phyloP scores from a whole-genome alignment of 1,140 invertebrate species.

The Drepana arcuata region DNA sequence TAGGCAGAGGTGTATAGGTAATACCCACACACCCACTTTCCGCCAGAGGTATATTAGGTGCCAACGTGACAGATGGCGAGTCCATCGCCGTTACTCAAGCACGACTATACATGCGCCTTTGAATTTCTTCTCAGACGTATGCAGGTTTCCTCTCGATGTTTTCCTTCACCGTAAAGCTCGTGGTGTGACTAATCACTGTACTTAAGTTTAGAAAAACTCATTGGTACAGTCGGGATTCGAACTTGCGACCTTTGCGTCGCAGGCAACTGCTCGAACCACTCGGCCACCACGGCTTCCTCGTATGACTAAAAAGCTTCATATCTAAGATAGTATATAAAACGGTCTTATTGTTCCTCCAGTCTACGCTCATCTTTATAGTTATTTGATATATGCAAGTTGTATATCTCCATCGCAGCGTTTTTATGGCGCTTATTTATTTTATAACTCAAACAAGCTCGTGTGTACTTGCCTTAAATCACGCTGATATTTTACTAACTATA shows the following conservation, averaged over 20 bases:
- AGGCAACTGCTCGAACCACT: too few species aligned
- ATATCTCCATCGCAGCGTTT: slow-evolving; percentile 43
- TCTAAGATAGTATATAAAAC: not conserved
- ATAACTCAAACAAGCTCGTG: slow-evolving; percentile 28
- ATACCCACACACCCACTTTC: too few species aligned
- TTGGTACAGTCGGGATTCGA: not conserved
- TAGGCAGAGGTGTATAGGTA: too few species aligned
- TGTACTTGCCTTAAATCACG: slow-evolving; percentile 43
- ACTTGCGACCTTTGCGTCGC: too few species aligned
- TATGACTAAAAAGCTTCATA: not conserved
- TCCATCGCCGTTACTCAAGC: too few species aligned
- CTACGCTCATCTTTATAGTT: slow-evolving; percentile 30
- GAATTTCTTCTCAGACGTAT: too few species aligned
- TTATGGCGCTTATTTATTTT: slow-evolving; percentile 46
- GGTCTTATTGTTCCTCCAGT: not conserved
- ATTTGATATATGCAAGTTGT: slow-evolving; percentile 60
- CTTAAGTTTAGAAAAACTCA: not conserved
- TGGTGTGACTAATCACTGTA: not conserved
- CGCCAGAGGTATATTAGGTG: too few species aligned
- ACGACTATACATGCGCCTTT: too few species aligned
- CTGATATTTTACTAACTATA: slow-evolving; percentile 27
- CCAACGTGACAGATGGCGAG: too few species aligned
- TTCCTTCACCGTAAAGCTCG: too few species aligned
- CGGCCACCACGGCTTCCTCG: too few species aligned
- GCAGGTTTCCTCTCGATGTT: too few species aligned